These are phyloP conservation scores for Cygnus olor DNA, from an alignment of 2,797 vertebrate genomes.

Conservation along the genomic window DNA sequence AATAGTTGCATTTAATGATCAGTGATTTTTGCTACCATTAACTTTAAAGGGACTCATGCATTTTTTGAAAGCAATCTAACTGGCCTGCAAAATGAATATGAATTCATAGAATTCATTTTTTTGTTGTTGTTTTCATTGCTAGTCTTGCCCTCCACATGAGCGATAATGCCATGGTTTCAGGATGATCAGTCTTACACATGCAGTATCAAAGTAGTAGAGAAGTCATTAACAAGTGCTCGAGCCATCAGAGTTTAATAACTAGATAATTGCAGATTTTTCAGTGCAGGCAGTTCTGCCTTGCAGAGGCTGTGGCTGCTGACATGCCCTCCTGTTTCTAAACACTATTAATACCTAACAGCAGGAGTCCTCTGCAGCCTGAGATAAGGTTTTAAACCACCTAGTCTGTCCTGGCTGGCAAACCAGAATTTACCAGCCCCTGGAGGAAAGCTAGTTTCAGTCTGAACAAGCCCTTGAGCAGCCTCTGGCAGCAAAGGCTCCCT, in stretches of 20 bases:
- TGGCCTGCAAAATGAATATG: neutral
- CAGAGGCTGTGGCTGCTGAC: neutral
- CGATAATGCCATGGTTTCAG: neutral
- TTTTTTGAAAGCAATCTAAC: neutral
- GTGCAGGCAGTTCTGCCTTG: neutral
- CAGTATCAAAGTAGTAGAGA: neutral
- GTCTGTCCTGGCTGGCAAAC: neutral
- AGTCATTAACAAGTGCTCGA: neutral
- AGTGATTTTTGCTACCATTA: neutral
- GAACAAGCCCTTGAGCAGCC: neutral
- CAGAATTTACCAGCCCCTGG: neutral
- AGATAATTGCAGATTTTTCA: neutral
- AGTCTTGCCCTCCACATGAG: neutral
- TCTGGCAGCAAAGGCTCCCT: neutral
- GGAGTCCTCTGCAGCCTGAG: neutral
- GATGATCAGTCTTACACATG: neutral
- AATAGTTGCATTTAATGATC: neutral
- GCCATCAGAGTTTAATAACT: neutral
- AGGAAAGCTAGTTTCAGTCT: neutral
- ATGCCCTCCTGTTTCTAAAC: neutral
- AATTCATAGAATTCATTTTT: neutral
- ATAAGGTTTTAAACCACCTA: neutral
- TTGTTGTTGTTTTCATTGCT: neutral
- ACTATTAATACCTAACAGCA: neutral
- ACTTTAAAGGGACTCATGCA: neutral